These are phyloP conservation scores for Octodonta nipae DNA, from an alignment of 2,888 invertebrate species.

Conservation along the genomic window DNA sequence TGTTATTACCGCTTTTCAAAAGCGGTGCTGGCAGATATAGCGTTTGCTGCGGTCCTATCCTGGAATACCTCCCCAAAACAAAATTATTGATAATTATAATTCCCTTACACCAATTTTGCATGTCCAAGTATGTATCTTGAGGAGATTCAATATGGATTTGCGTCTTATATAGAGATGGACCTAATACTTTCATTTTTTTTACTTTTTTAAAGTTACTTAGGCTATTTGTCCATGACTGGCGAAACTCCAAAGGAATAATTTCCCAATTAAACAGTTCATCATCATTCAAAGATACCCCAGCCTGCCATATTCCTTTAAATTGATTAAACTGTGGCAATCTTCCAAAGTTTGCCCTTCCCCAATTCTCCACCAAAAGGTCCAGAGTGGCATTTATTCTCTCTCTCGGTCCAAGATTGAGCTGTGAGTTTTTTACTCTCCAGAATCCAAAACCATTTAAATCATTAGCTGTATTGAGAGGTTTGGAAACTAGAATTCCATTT, in stretches of 20 bases:
- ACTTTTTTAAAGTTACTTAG: slow-evolving; percentile 41
- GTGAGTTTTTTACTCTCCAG: slow-evolving; percentile 28
- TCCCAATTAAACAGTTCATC: slow-evolving; percentile 33
- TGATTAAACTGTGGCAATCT: slow-evolving; percentile 30
- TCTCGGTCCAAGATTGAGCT: slow-evolving; percentile 21
- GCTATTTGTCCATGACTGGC: slow-evolving; percentile 31
- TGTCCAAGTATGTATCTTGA: slow-evolving; percentile 64
- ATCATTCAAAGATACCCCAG: slow-evolving; percentile 35
- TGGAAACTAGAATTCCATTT: slow-evolving; percentile 31
- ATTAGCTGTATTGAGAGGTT: slow-evolving; percentile 17
- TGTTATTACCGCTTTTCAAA: slow-evolving; percentile 41
- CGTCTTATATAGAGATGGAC: slow-evolving; percentile 46
- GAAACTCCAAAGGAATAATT: slow-evolving; percentile 41
- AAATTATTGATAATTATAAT: slow-evolving; percentile 71
- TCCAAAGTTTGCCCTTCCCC: slow-evolving; percentile 59
- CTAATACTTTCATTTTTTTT: slow-evolving; percentile 38
- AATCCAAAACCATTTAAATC: slow-evolving; percentile 36
- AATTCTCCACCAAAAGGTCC: slow-evolving; percentile 55
- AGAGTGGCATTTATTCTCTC: slow-evolving; percentile 24
- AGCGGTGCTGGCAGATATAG: slow-evolving; percentile 70
- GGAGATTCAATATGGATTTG: slow-evolving; percentile 40
- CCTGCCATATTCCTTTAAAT: slow-evolving; percentile 31
- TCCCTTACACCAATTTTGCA: slow-evolving; percentile 77
- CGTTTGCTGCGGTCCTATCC: slow-evolving; percentile 67
- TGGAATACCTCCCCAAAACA: slow-evolving; percentile 71